A percentile compares a stretch with the other conserved stretches of the same genome.
Evolutionary conservation across 2,888 invertebrate genomes (phyloP).

Genomic region (Zelleria hepariella): DNA sequence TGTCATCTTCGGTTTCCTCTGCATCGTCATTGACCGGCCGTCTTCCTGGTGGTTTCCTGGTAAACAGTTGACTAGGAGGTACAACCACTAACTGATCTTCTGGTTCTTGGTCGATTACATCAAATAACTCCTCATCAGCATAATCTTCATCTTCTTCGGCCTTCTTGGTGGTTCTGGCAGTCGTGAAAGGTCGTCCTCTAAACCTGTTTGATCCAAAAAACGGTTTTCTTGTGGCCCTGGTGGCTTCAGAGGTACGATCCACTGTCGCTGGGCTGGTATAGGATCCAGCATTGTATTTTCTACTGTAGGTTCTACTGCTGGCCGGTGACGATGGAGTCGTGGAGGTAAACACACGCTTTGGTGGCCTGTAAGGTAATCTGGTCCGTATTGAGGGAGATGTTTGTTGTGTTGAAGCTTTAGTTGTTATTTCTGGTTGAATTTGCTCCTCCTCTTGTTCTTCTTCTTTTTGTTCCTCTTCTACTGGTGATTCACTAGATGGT

Average conservation of each 20-base stretch:
- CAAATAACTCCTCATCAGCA: conserved; percentile 25
- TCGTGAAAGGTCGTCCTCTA: conserved; percentile 53
- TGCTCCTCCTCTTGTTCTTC: conserved; percentile 9
- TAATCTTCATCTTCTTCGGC: conserved; percentile 49
- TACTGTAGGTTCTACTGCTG: conserved; percentile 56
- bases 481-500: conserved; percentile 2
- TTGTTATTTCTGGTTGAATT: conserved; percentile 33
- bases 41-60: conserved; percentile 36
- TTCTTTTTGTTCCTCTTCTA: conserved; percentile 13
- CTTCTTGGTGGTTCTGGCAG: conserved; percentile 50
- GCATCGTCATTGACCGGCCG: conserved; percentile 20
- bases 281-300: conserved; percentile 60
- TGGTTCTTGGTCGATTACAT: conserved; percentile 44
- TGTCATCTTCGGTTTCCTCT: conserved; percentile 6
- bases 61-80: conserved; percentile 55
- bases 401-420: conserved; percentile 33
- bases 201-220: conserved; percentile 42
- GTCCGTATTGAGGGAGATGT: conserved; percentile 33
- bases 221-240: conserved; percentile 44
- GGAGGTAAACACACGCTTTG: conserved; percentile 50
- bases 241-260: conserved; percentile 36
- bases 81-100: conserved; percentile 56
- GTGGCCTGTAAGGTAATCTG: conserved; percentile 53
- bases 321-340: conserved; percentile 48
- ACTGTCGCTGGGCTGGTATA: conserved; percentile 59